Base-by-base conservation (phyloP, 2,888 invertebrate species). In the Lingula anatina region DNA sequence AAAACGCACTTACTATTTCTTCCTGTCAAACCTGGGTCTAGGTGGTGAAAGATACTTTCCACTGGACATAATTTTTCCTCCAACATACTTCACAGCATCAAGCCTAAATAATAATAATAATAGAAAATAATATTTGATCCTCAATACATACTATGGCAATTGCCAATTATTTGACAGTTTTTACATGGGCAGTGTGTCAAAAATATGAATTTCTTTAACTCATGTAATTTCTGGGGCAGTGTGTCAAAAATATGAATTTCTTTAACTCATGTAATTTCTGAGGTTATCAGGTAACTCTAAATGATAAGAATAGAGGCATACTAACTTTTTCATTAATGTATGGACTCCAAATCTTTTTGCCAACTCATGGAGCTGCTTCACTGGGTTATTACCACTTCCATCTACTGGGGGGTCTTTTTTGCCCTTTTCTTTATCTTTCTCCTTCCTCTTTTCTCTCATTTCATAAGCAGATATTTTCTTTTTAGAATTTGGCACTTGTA, bases 21-120 rank as follows among this genome's bases (percentile, higher is more conserved):
- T 75, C 1, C 83, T 79, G 36, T 81, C 76, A 75, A 85, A 80
- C 1, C 62, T 56, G 60, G 79, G 5, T 60, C 68, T 50, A 57
- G 72, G 62, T 25, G 77, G 67, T 5, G 71, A 62, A 38, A 62
- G 46, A 44, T 50, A 36, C 40, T 62, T 66, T 4, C 62, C 64
- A 27, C 54, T 53, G 5, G 61, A 60, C 36, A 60, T 53, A 25
- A 71, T 56, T 26, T 55, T 45, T 12, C 65, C 69, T 47, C 61
- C 59, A 18, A 53, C 55, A 44, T 55, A 63, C 49, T 59, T 64
- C 21, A 73, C 67, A 49, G 64, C 54, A 15, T 70, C 68, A 42
- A 71, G 51, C 46, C 73, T 72, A 55, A 24, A 46, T 49, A 38
- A 36, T 21, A 49, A 18, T 39, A 46, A 45, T 24, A 20, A 43